Conservation (phyloP, 2,113 vertebrate genomes). For the Vulpes ferrilata region DNA sequence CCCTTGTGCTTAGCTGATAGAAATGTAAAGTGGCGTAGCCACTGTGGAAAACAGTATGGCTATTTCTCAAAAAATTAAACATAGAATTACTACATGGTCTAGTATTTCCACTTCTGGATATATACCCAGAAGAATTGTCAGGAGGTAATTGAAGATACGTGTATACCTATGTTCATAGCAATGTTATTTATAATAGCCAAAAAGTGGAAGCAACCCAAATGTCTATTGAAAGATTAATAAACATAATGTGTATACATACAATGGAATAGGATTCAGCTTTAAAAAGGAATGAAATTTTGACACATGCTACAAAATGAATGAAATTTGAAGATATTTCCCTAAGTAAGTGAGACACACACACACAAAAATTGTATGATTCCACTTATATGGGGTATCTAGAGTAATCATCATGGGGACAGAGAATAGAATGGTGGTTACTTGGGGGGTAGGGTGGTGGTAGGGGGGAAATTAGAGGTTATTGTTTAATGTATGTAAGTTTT, state of each 20-base stretch:
- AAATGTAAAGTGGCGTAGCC: background rate
- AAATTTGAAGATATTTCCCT: background rate
- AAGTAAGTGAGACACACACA: background rate
- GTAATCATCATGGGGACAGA: background rate
- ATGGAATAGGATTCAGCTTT: background rate
- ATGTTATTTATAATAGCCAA: background rate
- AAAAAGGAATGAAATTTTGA: conserved; percentile 17
- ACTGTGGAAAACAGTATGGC: background rate
- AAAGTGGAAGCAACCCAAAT: background rate
- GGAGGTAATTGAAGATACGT: background rate
- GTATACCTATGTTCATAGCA: background rate
- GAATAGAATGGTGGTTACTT: background rate
- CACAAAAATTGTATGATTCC: background rate
- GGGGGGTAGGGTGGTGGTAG: background rate
- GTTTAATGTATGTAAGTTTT: background rate
- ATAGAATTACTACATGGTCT: background rate
- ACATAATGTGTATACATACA: background rate
- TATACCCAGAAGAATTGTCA: background rate
- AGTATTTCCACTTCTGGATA: background rate
- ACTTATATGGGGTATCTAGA: background rate
- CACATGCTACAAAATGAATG: background rate
- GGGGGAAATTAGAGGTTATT: background rate
- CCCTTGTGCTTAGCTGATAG: background rate
- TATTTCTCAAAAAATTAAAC: background rate
- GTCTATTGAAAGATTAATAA: background rate